Base-by-base conservation (phyloP, 2,888 invertebrate genomes). In the Creontiades dilutus region DNA sequence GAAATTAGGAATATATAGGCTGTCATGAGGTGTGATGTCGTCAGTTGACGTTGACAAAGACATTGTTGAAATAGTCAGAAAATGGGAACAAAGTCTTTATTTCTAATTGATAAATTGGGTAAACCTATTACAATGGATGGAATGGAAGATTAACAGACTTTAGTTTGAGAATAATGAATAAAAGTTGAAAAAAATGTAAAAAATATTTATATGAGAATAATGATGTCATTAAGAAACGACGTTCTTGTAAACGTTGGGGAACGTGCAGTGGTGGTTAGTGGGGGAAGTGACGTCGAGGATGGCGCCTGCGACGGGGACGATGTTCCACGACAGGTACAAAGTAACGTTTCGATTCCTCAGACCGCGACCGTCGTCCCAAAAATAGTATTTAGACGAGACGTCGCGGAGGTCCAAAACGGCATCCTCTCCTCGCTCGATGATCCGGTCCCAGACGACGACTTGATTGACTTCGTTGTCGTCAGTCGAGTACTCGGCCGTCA, bases 401-500 rank as follows among this genome's bases (percentile, higher is more conserved):
- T 97, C 98, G 93, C 97, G 97, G 93, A 98, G 97, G 93, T 98
- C 97, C 91, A 99, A 93, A 13, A 97, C 94, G 19, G 99, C 96
- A 94, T 98, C 97, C 93, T 99, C 98, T 92, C 99, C 95, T 89
- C 97, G 94, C 52, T 28, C 37, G 89, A 99, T 97, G 91, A 99
- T 99, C 94, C 99, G 99, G 93, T 99, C 99, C 99, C 99, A 99
- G 28, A 99, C 94, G 0, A 99, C 98, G 92, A 99, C 98, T 95
- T 95, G 91, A 93, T 97, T 97, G 82, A 98, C 94, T 93, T 96
- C 96, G 94, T 99, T 99, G 91, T 95, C 96, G 27, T 95, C 94
- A 13, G 99, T 98, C 92, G 96, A 94, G 94, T 99, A 99, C 93
- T 99, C 99, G 0, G 99, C 99, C 68, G 98, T 98, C 57, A 99